Percentiles rank a stretch among this genome's conserved stretches.
Conservation (phyloP, 2,113 vertebrate genomes). For the Sclerurus mexicanus region DNA sequence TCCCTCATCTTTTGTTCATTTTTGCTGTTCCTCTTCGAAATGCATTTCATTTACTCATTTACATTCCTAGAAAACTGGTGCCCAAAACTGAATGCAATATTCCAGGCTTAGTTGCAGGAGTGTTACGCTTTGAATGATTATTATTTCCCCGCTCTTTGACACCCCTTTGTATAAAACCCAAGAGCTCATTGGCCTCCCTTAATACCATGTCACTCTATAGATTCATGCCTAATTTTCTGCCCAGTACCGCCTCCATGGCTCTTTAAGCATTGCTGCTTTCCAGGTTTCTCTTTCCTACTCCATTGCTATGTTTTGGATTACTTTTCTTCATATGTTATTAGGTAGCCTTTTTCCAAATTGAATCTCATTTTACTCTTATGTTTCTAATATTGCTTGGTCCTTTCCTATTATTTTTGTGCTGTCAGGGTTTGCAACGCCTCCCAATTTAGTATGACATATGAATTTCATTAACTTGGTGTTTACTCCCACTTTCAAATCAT, state of each 20-base stretch:
- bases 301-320: background rate
- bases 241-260: constrained; percentile 24
- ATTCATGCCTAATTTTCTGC: constrained; percentile 51
- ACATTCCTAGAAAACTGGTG: background rate
- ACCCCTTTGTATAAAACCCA: constrained; percentile 8
- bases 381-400: background rate
- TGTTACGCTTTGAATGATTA: background rate
- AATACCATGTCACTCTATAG: background rate
- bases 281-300: background rate
- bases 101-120: background rate
- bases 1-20: background rate
- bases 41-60: background rate
- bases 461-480: constrained; percentile 30
- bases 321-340: background rate
- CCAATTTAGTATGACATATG: background rate
- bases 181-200: background rate
- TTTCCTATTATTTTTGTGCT: background rate
- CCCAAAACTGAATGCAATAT: background rate
- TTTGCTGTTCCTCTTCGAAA: background rate
- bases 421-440: background rate
- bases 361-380: background rate
- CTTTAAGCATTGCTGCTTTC: constrained; percentile 37
- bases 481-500: constrained; percentile 6
- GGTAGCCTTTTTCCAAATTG: background rate
- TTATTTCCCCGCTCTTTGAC: background rate